Percentiles rank a stretch among this genome's conserved stretches.
phyloP scores from a whole-genome alignment of 2,797 vertebrate genomes.

The Lepilemur septentrionalis region DNA sequence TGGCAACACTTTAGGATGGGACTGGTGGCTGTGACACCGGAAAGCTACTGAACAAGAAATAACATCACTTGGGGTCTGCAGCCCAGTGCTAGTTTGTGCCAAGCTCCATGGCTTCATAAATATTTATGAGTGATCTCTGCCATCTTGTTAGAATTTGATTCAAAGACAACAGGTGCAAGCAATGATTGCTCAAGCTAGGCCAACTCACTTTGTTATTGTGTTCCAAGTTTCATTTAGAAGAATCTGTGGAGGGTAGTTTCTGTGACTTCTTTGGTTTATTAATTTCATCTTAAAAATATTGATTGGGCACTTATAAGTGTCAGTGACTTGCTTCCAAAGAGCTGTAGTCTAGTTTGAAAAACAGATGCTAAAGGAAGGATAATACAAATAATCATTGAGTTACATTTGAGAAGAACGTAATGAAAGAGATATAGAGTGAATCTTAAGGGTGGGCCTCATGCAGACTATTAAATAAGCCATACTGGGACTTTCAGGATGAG shows the following conservation, averaged over 20 bases:
- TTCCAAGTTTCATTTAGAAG: conserved; percentile 59
- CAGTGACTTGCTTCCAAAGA: background rate
- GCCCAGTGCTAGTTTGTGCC: conserved; percentile 42
- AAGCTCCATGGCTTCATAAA: conserved; percentile 59
- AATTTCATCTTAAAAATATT: background rate
- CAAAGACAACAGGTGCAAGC: conserved; percentile 70
- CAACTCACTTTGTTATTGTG: conserved; percentile 26
- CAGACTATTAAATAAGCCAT: background rate
- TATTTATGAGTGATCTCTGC: conserved; percentile 70
- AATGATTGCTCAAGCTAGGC: background rate
- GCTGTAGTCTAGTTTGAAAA: background rate
- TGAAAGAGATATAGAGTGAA: background rate
- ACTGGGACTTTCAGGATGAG: background rate
- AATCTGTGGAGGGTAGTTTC: background rate
- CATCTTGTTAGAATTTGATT: conserved; percentile 74
- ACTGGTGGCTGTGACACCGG: background rate
- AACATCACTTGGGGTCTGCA: conserved; percentile 51
- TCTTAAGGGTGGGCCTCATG: accelerated
- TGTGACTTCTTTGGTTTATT: background rate
- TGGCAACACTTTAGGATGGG: conserved; percentile 25
- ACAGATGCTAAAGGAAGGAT: background rate
- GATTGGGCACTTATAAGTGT: background rate
- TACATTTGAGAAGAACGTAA: background rate
- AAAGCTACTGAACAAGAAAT: conserved; percentile 61
- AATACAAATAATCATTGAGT: background rate